Evolutionary conservation across 2,888 invertebrate genomes (phyloP), one percentile per base, ranked within the genome.

Genomic region (Troglohyphantes excavatus): DNA sequence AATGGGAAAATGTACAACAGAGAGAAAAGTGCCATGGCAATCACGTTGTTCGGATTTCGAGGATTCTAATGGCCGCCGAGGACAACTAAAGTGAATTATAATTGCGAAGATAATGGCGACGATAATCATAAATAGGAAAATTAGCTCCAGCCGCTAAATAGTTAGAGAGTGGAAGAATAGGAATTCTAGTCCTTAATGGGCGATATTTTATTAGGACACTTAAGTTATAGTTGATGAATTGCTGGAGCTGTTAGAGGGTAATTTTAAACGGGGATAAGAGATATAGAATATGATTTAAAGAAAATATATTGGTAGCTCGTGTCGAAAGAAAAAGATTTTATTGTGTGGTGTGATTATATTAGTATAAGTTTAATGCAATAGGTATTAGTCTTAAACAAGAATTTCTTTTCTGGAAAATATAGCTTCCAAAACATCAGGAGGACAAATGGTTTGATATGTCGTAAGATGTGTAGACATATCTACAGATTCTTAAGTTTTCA

Each of bases 61-160:
- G 53, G 53, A 53, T 53, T 53, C 53, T 53, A 53, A 53, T 53
- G 53, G n/a, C 5, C n/a, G 7, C 2, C n/a, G 0, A 5, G 53
- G n/a, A 13, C 53, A 53, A n/a, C 13, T 13, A 17, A 53, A 53
- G 53, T 53, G 53, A 53, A 53, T n/a, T 53, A 53, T 53, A 53
- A 53, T 53, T 53, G 53, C 53, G 53, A 11, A 13, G 53, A 53
- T 53, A 53, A 53, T 53, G 53, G 53, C 53, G n/a, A 53, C 53
- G 53, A 53, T 53, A n/a, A 53, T 53, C 53, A n/a, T n/a, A 53
- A 53, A 53, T 53, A 17, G 13, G n/a, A n/a, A n/a, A 53, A 13
- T 53, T 53, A 53, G 53, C 17, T 13, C 53, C 53, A 53, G 53
- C 53, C 53, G 53, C 53, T 53, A 53, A 53, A 53, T 53, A 53